phyloP scores from a whole-genome alignment of 2,113 vertebrate species.

The Cisticola juncidis region DNA sequence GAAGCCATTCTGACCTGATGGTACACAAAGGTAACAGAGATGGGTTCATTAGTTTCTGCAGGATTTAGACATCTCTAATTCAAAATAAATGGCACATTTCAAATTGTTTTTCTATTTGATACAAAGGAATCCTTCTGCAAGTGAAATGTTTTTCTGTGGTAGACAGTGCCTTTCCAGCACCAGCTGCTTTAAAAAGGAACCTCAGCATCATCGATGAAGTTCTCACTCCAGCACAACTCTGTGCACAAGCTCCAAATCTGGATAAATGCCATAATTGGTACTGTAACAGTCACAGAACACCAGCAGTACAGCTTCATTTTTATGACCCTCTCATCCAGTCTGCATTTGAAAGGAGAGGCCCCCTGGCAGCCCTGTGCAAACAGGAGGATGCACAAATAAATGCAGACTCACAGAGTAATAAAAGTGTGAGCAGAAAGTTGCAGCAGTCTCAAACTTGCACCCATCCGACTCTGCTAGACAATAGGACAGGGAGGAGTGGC shows the following conservation, averaged over 20 bases:
- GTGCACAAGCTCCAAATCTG: neutral
- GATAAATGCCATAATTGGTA: neutral
- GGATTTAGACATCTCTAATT: neutral
- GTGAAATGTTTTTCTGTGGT: neutral
- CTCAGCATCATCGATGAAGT: neutral
- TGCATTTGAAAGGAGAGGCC: neutral
- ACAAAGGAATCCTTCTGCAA: neutral
- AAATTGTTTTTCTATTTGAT: neutral
- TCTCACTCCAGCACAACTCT: neutral
- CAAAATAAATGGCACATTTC: neutral
- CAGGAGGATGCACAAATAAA: neutral
- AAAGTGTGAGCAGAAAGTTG: neutral
- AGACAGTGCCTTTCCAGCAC: neutral
- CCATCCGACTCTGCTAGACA: accelerated
- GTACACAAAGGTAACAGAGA: neutral
- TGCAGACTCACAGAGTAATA: accelerated
- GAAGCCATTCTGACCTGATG: neutral
- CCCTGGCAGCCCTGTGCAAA: neutral
- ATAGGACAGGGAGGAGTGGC: neutral
- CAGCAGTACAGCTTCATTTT: neutral
- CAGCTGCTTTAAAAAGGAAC: neutral
- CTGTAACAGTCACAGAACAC: neutral
- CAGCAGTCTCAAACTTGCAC: neutral
- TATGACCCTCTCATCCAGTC: accelerated
- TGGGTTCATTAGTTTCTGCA: neutral